Evolutionary conservation across 2,113 vertebrate species (phyloP), one percentile per base, ranked within the genome.

Genomic region (Rhinichthys klamathensis): DNA sequence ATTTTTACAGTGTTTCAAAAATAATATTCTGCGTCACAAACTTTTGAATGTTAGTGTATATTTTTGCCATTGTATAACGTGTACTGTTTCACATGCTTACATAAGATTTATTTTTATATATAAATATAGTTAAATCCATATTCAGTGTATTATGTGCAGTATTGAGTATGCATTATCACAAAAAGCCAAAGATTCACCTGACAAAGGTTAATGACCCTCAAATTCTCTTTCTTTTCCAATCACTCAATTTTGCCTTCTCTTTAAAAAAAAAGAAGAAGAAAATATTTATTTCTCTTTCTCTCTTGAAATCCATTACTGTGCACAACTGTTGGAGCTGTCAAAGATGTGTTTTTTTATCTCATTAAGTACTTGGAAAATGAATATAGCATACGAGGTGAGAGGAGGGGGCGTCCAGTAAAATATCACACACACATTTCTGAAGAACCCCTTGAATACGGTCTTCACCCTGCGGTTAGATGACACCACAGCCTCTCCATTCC

Each of bases 401-500:
- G 12, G 25, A 49, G 21, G 46, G 44, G n/a, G 46, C 63, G 4
- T 80, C 44, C 21, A 49, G 35, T 72, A 41, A 46, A 85, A 46
- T 38, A 54, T 16, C 44, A 54, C 6, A 3, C 41, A 30, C 38
- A 35, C 18, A 65, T 73, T 75, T 83, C 12, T 35, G 69, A 67
- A 69, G 18, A 81, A 69, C 9, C 41, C 27, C 79, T 67, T 81
- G 60, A 65, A 65, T 46, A 27, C 35, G 27, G 58, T 63, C 30
- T 60, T 72, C 23, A 44, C 46, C 61, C 58, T 23, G 41, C 61
- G 23, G 73, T 80, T 44, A 72, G 58, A 82, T 72, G 27, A 76
- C 83, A 38, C 61, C 38, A 56, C 81, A 63, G 44, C 38, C 65
- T 10, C 56, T 75, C 30, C 6, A 15, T 80, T 73, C 76, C 80